Percentiles rank a stretch among this genome's conserved stretches.
Conservation (phyloP, 23 tunicate genomes). For the Botrylloides violaceus region DNA sequence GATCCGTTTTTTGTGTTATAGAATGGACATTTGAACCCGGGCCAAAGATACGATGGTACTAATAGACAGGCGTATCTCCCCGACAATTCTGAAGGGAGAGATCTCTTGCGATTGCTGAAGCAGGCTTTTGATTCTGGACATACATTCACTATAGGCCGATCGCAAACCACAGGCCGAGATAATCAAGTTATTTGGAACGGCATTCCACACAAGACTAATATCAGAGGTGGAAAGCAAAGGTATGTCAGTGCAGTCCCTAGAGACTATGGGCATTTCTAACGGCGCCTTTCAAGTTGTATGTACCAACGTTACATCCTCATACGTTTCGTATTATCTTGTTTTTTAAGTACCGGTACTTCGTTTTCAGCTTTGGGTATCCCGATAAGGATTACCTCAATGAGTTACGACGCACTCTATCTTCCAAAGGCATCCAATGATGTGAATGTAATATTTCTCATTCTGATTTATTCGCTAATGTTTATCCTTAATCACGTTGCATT, state of each 20-base stretch:
- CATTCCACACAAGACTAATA: slow-evolving; percentile 18
- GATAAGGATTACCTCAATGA: slow-evolving; percentile 9
- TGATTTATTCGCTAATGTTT: too few relatives aligned
- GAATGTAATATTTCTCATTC: too few relatives aligned
- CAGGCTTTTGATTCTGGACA: slow-evolving; percentile 12
- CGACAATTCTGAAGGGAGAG: slow-evolving; percentile 8
- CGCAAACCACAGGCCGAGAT: slow-evolving; percentile 7
- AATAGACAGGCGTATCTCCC: slow-evolving; percentile 9
- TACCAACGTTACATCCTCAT: background rate
- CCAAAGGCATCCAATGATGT: slow-evolving; percentile 1
- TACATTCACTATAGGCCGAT: slow-evolving; percentile 21
- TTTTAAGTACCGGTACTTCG: background rate
- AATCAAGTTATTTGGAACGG: slow-evolving; percentile 27
- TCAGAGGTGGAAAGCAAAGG: slow-evolving; percentile 13
- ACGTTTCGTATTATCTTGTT: background rate
- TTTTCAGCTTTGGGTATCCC: slow-evolving; percentile 19
- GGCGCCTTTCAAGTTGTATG: too few relatives aligned
- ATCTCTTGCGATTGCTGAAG: slow-evolving; percentile 3
- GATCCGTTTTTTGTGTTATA: too few relatives aligned
- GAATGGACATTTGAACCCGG: slow-evolving; percentile 3
- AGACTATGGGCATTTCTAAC: too few relatives aligned
- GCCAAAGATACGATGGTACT: background rate
- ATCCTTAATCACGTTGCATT: too few relatives aligned
- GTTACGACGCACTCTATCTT: background rate
- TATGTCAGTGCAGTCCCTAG: background rate